Evolutionary conservation across 2,888 invertebrate species (phyloP), one percentile per base, ranked within the genome.

Genomic region (Amaurobius ferox): DNA sequence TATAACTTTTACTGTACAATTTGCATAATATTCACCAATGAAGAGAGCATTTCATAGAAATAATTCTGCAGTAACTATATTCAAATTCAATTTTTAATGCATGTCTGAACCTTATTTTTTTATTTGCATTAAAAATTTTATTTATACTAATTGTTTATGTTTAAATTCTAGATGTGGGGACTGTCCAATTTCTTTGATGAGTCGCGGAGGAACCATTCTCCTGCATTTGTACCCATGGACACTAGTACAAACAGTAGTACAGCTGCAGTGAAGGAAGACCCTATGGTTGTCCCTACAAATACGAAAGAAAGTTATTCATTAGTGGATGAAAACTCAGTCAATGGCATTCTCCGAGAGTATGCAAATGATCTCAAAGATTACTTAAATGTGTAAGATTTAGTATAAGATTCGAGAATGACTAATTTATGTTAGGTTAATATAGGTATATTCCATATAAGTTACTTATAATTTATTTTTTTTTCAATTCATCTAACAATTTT

Each of bases 151-250:
- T n/a, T n/a, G n/a, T n/a, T n/a, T n/a, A 26, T 23, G 23, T 64
- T 29, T 23, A 1, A 29, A 0, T 29, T 30, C 1, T 48, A 87
- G 77, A 77, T 66, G 66, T 87, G 87, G 87, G 74, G 81, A 26
- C 39, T 87, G 28, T 80, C 81, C 11, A 87, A 80, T 64, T 87
- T 87, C 67, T 76, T 81, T 19, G 87, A 81, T 68, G 81, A 87
- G 40, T 74, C 86, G 1, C 62, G 76, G 13, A 74, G 86, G 40
- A 86, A 76, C 23, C 79, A 86, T 62, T 79, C 86, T n/a, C 86
- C 86, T 39, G 79, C 79, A 29, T 61, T 74, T 29, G 13, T 62
- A 6, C 29, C 73, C 11, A 30, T 62, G 35, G 61, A 62, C 26
- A 74, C 61, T 11, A 62, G 30, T 23, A 74, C 61, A 13, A 74